A percentile compares a stretch with the other conserved stretches of the same genome.
Evolutionary conservation across 2,888 invertebrate species (phyloP).

Genomic region (Drosophila acutilabella): DNA sequence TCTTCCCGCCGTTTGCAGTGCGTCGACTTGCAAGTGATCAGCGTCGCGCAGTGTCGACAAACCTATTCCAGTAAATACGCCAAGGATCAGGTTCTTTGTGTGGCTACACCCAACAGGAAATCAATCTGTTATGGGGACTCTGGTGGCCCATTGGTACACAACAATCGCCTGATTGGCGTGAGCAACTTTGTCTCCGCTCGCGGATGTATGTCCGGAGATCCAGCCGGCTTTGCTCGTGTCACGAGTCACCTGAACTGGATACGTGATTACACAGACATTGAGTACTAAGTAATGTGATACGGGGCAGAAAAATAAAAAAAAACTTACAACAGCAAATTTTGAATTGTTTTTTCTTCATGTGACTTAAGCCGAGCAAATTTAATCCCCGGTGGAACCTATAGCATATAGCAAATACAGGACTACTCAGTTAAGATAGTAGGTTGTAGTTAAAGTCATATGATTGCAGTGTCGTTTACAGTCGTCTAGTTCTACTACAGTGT

Average conservation of each 20-base stretch:
- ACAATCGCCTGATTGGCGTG: constrained; percentile 32
- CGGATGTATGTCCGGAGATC: constrained; percentile 36
- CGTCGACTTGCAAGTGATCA: constrained; percentile 61
- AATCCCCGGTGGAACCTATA: too few relatives aligned
- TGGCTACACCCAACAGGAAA: constrained; percentile 23
- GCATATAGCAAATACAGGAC: too few relatives aligned
- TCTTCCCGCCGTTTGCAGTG: constrained; percentile 68
- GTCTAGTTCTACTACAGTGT: too few relatives aligned
- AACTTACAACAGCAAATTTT: constrained; percentile 1
- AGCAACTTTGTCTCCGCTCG: constrained; percentile 29
- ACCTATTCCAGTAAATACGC: constrained; percentile 70
- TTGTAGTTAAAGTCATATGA: too few relatives aligned
- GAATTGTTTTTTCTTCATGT: not conserved
- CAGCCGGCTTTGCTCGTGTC: constrained; percentile 47
- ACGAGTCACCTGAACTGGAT: constrained; percentile 44
- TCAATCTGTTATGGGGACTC: constrained; percentile 44
- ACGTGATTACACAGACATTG: constrained; percentile 31
- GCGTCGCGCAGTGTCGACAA: constrained; percentile 81
- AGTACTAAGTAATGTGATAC: constrained; percentile 10
- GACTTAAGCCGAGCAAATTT: not conserved
- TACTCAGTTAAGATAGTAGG: too few relatives aligned
- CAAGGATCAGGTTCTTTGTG: constrained; percentile 39
- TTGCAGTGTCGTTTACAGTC: too few relatives aligned
- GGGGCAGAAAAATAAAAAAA: constrained; percentile 7
- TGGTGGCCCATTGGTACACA: constrained; percentile 35